Evolutionary conservation across 2,888 invertebrate genomes (phyloP).

Genomic region (Lissocephala sabroskyi): DNA sequence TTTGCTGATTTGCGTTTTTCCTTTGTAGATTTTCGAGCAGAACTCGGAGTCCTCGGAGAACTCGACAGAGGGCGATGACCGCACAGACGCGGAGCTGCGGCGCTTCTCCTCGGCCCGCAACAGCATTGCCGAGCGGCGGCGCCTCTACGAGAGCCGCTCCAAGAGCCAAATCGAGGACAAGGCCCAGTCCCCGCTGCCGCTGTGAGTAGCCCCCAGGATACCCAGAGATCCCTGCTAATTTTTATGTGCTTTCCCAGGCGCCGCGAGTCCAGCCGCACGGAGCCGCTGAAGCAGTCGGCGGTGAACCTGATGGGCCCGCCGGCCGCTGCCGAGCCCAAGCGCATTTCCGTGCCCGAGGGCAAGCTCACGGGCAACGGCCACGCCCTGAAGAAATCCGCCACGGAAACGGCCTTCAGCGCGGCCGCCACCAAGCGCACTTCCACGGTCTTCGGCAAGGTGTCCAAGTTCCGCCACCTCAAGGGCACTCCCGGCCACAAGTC

Average conservation of each 20-base stretch:
- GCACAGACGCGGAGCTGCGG: conserved; percentile 74
- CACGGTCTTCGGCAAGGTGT: conserved; percentile 89
- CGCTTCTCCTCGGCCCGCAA: conserved; percentile 78
- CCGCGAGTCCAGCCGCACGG: conserved; percentile 75
- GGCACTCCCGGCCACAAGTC: conserved; percentile 93
- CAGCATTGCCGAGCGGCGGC: conserved; percentile 84
- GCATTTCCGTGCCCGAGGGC: conserved; percentile 68
- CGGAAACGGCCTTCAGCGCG: conserved; percentile 67
- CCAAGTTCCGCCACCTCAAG: conserved; percentile 94
- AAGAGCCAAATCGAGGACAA: conserved; percentile 80
- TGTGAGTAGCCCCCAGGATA: conserved; percentile 71
- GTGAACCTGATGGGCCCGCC: conserved; percentile 14
- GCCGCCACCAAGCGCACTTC: conserved; percentile 87
- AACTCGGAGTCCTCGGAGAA: conserved; percentile 73
- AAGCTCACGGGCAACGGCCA: conserved; percentile 66
- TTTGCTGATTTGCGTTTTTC: neutral
- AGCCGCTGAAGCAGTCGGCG: conserved; percentile 56
- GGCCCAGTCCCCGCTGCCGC: conserved; percentile 82
- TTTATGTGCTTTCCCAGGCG: conserved; percentile 72
- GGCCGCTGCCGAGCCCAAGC: conserved; percentile 53
- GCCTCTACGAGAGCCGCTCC: conserved; percentile 84
- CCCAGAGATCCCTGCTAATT: neutral
- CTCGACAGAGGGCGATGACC: conserved; percentile 74
- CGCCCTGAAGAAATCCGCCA: conserved; percentile 72
- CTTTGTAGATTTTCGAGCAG: conserved; percentile 68